phyloP scores from a whole-genome alignment of 1,140 invertebrate species.

The Sweltsa coloradensis region DNA sequence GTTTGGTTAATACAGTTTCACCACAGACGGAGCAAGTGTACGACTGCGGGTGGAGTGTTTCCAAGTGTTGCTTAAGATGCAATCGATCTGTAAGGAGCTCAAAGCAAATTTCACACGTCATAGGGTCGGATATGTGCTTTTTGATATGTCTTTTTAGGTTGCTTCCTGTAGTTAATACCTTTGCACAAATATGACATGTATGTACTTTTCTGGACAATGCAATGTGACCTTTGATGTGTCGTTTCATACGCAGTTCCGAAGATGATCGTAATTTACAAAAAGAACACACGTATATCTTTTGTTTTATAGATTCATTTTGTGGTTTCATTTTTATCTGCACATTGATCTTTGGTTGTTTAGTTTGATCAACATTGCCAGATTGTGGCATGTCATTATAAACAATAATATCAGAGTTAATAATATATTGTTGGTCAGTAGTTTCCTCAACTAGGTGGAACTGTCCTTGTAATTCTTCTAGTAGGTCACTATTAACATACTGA shows the following conservation, averaged over 20 bases:
- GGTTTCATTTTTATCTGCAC: not conserved
- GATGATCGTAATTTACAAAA: constrained; percentile 6
- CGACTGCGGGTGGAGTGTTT: constrained; percentile 2
- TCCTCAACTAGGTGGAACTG: not conserved
- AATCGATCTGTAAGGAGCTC: constrained; percentile 5
- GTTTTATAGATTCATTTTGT: not conserved
- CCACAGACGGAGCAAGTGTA: constrained; percentile 8
- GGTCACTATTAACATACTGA: no score
- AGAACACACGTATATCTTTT: constrained; percentile 9
- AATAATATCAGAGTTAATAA: not conserved
- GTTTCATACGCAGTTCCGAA: constrained; percentile 6
- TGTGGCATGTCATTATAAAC: not conserved
- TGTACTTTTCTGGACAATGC: constrained; percentile 8
- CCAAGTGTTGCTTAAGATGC: constrained; percentile 11
- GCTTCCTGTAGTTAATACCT: constrained; percentile 9
- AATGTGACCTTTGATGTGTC: constrained; percentile 10
- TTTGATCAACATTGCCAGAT: not conserved
- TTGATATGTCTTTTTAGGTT: constrained; percentile 8
- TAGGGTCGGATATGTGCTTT: constrained; percentile 3
- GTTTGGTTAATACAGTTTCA: constrained; percentile 4
- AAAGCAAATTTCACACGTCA: constrained; percentile 7
- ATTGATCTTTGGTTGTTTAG: not conserved
- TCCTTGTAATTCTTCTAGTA: not conserved
- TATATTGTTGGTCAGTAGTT: not conserved
- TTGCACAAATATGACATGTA: constrained; percentile 11